Evolutionary conservation across 2,888 invertebrate genomes (phyloP).

Genomic region (Aleiodes testaceus): DNA sequence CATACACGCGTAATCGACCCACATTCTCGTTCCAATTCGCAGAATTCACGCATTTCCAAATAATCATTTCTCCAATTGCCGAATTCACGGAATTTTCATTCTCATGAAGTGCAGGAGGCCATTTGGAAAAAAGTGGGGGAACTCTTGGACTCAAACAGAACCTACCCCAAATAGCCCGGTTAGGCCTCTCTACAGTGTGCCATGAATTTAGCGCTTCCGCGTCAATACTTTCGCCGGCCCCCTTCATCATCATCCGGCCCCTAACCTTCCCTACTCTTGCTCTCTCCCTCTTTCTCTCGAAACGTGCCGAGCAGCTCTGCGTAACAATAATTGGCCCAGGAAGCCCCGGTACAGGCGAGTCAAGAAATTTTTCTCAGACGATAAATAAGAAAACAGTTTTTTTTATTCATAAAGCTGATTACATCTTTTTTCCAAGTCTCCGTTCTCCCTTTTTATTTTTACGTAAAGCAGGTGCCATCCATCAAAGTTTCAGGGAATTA

Average conservation of each 20-base stretch:
- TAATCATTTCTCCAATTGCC: too few species aligned
- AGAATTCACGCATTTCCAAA: too few species aligned
- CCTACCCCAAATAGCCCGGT: conserved; percentile 68
- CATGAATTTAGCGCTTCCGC: conserved; percentile 51
- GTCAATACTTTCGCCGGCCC: conserved; percentile 63
- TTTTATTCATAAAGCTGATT: background rate
- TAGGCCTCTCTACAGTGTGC: conserved; percentile 59
- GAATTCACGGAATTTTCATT: too few species aligned
- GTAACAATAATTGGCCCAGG: conserved; percentile 63
- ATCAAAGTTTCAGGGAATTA: background rate
- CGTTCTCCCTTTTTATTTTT: too few species aligned
- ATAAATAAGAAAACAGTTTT: conserved; percentile 4
- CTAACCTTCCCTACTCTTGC: conserved; percentile 68
- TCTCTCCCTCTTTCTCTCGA: conserved; percentile 38
- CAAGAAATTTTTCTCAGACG: conserved; percentile 46
- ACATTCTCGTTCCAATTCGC: conserved; percentile 38
- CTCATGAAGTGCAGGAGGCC: too few species aligned
- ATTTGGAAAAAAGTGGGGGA: background rate
- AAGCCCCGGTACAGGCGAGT: conserved; percentile 62
- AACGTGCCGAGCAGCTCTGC: conserved; percentile 58
- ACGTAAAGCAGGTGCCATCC: background rate
- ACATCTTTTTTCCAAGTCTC: too few species aligned
- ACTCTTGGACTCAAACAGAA: conserved; percentile 51
- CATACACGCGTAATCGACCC: conserved; percentile 61
- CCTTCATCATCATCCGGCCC: conserved; percentile 66